phyloP scores from a whole-genome alignment of 2,888 invertebrate genomes.

The Sphecodes monilicornis region DNA sequence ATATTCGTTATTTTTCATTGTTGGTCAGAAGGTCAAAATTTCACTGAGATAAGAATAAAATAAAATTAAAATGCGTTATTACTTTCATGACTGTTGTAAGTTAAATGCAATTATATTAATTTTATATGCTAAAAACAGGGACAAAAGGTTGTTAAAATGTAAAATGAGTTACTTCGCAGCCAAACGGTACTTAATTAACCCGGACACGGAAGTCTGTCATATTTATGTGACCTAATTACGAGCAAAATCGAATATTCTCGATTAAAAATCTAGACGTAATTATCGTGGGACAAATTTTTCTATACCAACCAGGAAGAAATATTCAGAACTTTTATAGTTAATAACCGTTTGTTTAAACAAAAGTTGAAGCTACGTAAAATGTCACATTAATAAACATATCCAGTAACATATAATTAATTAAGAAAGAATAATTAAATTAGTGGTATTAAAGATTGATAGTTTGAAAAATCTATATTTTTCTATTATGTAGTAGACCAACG shows the following conservation, averaged over 20 bases:
- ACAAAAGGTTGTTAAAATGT: not conserved
- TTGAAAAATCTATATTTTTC: no score
- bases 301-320: not conserved
- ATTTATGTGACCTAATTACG: slow-evolving; percentile 2
- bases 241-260: not conserved
- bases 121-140: not conserved
- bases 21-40: no score
- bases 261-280: not conserved
- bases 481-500: no score
- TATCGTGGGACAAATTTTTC: not conserved
- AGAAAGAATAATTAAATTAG: no score
- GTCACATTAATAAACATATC: not conserved
- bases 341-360: not conserved
- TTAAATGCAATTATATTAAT: not conserved
- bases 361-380: not conserved
- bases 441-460: no score
- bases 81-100: no score
- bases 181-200: not conserved
- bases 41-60: no score
- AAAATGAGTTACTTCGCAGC: not conserved
- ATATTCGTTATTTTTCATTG: no score
- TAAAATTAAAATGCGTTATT: no score
- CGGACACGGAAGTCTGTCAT: not conserved
- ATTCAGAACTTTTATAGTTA: not conserved
- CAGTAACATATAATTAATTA: not conserved